Percentiles rank a stretch among this genome's conserved stretches.
These are phyloP conservation scores for Patella pellucida DNA, from an alignment of 2,888 invertebrate species.

Conservation along the genomic window DNA sequence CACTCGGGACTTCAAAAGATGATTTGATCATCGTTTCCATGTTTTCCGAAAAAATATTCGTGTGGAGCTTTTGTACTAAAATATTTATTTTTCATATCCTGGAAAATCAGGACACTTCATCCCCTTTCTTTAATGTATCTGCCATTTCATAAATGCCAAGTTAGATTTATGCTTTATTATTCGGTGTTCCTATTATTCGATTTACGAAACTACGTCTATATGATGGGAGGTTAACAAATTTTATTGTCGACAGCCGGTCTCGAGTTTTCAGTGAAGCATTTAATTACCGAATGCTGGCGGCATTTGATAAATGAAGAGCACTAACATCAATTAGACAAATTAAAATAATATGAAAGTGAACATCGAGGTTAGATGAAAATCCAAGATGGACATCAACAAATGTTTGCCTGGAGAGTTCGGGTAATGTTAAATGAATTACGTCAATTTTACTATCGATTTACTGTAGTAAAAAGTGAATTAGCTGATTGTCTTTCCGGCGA, in stretches of 20 bases:
- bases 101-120: too few species aligned
- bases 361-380: slow-evolving; percentile 18
- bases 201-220: too few species aligned
- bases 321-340: slow-evolving; percentile 22
- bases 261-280: slow-evolving; percentile 6
- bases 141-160: too few species aligned
- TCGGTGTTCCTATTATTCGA: too few species aligned
- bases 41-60: too few species aligned
- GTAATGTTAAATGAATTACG: slow-evolving; percentile 28
- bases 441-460: slow-evolving; percentile 25
- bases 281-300: not conserved
- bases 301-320: not conserved
- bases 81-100: too few species aligned
- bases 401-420: slow-evolving; percentile 22
- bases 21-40: too few species aligned
- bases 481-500: slow-evolving; percentile 24
- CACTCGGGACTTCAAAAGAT: too few species aligned
- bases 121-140: too few species aligned
- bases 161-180: too few species aligned
- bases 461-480: slow-evolving; percentile 28
- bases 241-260: slow-evolving; percentile 14
- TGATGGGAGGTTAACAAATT: too few species aligned
- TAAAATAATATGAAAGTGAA: slow-evolving; percentile 25
- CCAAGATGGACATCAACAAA: slow-evolving; percentile 28
- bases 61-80: too few species aligned